phyloP scores from a whole-genome alignment of 92 coral and sea anemone species.

The Parazoanthus darwini region DNA sequence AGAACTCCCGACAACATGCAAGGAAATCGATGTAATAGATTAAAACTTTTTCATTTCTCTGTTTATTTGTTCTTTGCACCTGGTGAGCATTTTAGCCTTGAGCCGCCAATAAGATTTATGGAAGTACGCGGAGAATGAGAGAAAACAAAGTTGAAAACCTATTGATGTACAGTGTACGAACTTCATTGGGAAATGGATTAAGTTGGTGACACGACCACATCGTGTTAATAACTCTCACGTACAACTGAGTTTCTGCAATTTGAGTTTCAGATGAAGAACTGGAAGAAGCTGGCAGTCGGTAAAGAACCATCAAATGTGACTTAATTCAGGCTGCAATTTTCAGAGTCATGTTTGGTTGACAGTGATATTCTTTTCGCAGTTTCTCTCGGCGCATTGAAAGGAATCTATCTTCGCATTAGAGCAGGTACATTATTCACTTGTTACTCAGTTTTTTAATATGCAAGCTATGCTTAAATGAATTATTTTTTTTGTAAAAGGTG shows the following conservation, averaged over 20 bases:
- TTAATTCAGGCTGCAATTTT: not conserved
- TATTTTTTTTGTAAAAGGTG: not conserved
- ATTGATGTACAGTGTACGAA: not conserved
- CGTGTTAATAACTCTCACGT: not conserved
- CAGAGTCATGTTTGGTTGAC: not conserved
- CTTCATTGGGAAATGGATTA: not conserved
- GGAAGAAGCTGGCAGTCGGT: slow-evolving; percentile 24
- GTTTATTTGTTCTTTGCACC: slow-evolving; percentile 17
- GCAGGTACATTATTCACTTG: not conserved
- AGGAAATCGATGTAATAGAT: not conserved
- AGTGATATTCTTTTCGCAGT: slow-evolving; percentile 2
- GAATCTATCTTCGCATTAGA: not conserved
- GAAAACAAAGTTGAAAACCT: not conserved
- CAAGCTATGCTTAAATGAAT: not conserved
- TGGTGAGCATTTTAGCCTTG: not conserved
- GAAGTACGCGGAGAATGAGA: not conserved
- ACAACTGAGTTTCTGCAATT: not conserved
- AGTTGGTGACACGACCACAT: not conserved
- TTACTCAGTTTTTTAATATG: not conserved
- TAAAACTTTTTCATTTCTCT: not conserved
- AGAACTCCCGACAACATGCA: not conserved
- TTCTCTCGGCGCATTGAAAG: slow-evolving; percentile 8
- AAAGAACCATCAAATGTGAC: not conserved
- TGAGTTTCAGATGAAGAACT: slow-evolving; percentile 20
- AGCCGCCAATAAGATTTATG: slow-evolving; percentile 9